Conservation (phyloP, 2,113 vertebrate genomes). For the Malurus melanocephalus region DNA sequence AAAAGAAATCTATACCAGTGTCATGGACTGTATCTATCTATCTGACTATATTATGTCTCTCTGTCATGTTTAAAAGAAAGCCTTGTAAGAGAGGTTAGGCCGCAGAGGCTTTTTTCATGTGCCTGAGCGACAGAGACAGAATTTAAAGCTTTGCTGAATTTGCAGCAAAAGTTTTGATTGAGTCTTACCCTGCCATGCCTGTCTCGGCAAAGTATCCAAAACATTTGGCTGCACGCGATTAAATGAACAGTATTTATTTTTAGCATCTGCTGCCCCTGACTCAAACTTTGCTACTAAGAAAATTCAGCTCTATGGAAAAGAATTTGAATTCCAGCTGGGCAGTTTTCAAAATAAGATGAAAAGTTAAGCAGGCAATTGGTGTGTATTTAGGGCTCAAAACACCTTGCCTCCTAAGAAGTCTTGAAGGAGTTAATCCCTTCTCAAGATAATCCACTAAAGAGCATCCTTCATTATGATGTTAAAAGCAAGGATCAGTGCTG, state of each 20-base stretch:
- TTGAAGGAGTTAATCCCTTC: conserved; percentile 89
- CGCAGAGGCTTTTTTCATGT: conserved; percentile 22
- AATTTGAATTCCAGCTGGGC: conserved; percentile 86
- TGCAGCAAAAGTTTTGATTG: conserved; percentile 73
- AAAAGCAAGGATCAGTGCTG: conserved; percentile 83
- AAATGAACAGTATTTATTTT: conserved; percentile 77
- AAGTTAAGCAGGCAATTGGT: conserved; percentile 87
- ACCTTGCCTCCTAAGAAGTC: conserved; percentile 86
- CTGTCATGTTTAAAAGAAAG: not conserved
- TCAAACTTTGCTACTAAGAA: conserved; percentile 83
- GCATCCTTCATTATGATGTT: conserved; percentile 90
- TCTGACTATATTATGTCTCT: conserved; percentile 1
- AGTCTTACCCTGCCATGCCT: conserved; percentile 71
- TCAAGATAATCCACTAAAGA: conserved; percentile 90
- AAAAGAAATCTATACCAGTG: not conserved
- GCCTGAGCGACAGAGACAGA: conserved; percentile 33
- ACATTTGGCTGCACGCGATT: conserved; percentile 69
- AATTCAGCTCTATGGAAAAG: conserved; percentile 82
- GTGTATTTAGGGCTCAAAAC: conserved; percentile 88
- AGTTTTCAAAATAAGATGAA: conserved; percentile 89
- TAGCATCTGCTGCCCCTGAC: conserved; percentile 75
- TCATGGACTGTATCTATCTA: not conserved
- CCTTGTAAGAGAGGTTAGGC: not conserved
- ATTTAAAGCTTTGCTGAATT: conserved; percentile 58
- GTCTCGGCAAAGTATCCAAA: conserved; percentile 62